Evolutionary conservation across 2,797 vertebrate species (phyloP), one percentile per base, ranked within the genome.

Genomic region (Rhinophrynus dorsalis): DNA sequence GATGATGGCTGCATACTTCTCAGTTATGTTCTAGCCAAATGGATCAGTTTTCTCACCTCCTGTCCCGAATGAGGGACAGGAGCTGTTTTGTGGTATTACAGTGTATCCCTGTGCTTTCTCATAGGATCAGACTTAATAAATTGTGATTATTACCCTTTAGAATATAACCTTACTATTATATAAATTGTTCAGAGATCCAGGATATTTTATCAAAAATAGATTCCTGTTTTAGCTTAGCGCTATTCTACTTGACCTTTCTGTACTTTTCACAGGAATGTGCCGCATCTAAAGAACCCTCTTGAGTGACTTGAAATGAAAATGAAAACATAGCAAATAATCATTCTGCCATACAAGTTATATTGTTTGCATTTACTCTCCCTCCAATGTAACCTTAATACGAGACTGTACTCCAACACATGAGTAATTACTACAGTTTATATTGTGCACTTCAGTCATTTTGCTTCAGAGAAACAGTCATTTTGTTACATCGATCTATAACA

Each of bases 261-360:
- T 33, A 24, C 38, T 15, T 1, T 24, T 24, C 27, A 32, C 2
- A 24, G 13, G 26, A 33, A 24, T 47, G 33, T 18, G 12, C 44
- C 33, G 58, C 61, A 51, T 62, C 26, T 54, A 55, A 61, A 69
- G 8, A 38, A 69, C 57, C 47, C 15, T 44, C 54, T 37, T 15
- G 52, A 50, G 32, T 8, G 37, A 17, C 15, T 40, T 51, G 33
- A 51, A 32, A 38, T 11, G 13, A 32, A 60, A 52, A 60, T 26
- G 45, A 51, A 38, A 40, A 17, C 13, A 26, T 23, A 9, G 44
- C 44, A 47, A 23, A 47, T 47, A 47, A 47, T 21, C 20, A 21
- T 10, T 4, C 7, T 21, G 8, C 44, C 10, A 21, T 47, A 3
- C 50, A 6, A 26, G n/a, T n/a, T 23, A 32, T 32, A 27, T 30